phyloP scores from a whole-genome alignment of 2,113 vertebrate genomes.

The Aphelocoma coerulescens region DNA sequence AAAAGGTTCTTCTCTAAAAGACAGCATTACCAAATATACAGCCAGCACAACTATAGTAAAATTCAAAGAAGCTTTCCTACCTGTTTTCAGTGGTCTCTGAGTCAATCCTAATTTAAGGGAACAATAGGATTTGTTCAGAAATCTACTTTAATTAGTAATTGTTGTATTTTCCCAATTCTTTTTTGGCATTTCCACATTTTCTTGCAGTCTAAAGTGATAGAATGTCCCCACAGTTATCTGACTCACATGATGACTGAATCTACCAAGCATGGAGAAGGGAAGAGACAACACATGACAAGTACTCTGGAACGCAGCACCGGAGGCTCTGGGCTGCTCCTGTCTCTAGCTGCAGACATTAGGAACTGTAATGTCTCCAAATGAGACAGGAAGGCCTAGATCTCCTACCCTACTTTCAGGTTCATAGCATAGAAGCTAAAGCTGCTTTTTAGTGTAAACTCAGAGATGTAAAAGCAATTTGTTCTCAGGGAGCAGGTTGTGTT shows the following conservation, averaged over 20 bases:
- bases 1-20: not conserved
- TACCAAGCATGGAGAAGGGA: not conserved
- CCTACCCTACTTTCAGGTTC: not conserved
- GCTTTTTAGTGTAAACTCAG: not conserved
- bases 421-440: not conserved
- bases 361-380: not conserved
- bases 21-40: not conserved
- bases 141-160: not conserved
- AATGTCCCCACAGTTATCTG: not conserved
- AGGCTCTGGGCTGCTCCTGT: not conserved
- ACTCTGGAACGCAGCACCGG: accelerated
- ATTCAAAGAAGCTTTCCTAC: not conserved
- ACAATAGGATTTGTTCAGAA: not conserved
- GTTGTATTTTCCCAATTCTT: not conserved
- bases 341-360: not conserved
- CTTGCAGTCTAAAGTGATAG: not conserved
- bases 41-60: not conserved
- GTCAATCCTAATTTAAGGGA: not conserved
- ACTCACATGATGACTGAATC: not conserved
- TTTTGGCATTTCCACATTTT: not conserved
- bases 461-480: not conserved
- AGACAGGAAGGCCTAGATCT: not conserved
- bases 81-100: not conserved
- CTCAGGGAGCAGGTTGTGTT: not conserved
- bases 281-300: not conserved